phyloP scores from a whole-genome alignment of 2,888 invertebrate species.

The Perizoma affinitatum region DNA sequence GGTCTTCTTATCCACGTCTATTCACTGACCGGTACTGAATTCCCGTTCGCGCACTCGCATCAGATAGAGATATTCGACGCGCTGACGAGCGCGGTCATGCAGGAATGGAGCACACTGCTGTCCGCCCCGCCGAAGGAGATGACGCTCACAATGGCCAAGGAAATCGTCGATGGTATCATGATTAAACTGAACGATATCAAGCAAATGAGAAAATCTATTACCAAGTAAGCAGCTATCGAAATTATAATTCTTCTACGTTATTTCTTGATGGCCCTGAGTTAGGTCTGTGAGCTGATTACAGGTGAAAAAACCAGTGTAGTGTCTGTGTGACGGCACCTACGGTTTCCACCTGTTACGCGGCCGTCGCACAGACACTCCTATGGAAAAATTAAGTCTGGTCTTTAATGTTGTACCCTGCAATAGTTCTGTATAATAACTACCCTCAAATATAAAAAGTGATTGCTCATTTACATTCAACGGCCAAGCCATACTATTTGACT shows the following conservation, averaged over 20 bases:
- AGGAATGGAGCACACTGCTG: constrained; percentile 75
- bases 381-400: no score
- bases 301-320: no score
- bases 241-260: background rate
- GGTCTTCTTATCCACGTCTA: constrained; percentile 85
- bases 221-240: constrained; percentile 50
- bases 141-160: constrained; percentile 62
- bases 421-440: no score
- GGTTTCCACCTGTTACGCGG: no score
- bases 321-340: no score
- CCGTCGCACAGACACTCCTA: no score
- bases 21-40: constrained; percentile 84
- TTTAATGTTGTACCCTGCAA: no score
- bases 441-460: no score
- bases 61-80: constrained; percentile 9
- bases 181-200: constrained; percentile 63
- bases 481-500: no score
- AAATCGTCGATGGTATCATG: constrained; percentile 59
- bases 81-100: constrained; percentile 1
- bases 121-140: constrained; percentile 43
- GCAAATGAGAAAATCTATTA: constrained; percentile 64
- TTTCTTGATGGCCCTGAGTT: no score
- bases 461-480: no score
- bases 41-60: constrained; percentile 68
- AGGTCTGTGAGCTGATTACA: background rate